Evolutionary conservation across 1,140 invertebrate species (phyloP).

Genomic region (Zaprionus lachaisei): DNA sequence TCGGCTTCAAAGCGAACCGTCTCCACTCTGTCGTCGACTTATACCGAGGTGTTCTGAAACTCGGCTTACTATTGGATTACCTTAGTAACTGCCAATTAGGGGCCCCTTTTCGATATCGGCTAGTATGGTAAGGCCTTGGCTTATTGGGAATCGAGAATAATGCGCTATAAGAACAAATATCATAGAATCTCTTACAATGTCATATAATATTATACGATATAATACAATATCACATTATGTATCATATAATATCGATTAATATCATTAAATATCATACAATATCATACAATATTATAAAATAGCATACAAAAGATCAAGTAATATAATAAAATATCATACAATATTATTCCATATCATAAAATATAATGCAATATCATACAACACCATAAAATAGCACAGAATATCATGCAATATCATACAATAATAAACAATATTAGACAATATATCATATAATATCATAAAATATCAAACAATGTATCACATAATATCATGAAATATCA

Average conservation of each 20-base stretch:
- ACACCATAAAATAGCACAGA: not conserved
- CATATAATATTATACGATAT: not conserved
- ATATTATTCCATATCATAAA: too few species aligned
- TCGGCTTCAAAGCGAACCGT: conserved; percentile 37
- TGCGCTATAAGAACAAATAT: not conserved
- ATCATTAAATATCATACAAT: too few species aligned
- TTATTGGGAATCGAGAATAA: not conserved
- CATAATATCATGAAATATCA: too few species aligned
- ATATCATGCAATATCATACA: not conserved
- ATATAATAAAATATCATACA: not conserved
- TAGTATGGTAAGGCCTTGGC: not conserved
- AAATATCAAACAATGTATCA: too few species aligned
- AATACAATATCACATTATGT: too few species aligned
- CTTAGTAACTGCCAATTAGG: conserved; percentile 15
- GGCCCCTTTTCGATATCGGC: not conserved
- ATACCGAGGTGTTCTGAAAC: conserved; percentile 10
- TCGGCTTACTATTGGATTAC: not conserved
- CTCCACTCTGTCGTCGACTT: not conserved
- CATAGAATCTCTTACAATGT: not conserved
- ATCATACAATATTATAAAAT: not conserved
- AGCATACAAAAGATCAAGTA: not conserved
- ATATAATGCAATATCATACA: not conserved
- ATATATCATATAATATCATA: too few species aligned
- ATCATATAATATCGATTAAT: too few species aligned
- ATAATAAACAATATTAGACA: too few species aligned